Conservation (phyloP, 2,797 vertebrate species). For the Hephaestus fuliginosus region DNA sequence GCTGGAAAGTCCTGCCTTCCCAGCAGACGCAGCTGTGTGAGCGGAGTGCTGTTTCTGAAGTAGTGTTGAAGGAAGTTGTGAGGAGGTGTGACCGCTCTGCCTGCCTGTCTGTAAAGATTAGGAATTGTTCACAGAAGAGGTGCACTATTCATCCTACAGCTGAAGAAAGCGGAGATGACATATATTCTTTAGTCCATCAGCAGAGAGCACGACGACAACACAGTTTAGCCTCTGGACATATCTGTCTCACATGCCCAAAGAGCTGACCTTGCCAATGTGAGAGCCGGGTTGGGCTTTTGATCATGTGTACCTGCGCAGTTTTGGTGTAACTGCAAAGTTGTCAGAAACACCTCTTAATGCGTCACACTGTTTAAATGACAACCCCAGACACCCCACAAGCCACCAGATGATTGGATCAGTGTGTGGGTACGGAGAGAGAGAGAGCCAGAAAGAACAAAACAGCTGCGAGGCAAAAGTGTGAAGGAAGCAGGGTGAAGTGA, state of each 20-base stretch:
- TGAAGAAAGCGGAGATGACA: conserved; percentile 10
- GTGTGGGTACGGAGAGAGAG: not conserved
- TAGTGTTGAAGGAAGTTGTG: conserved; percentile 45
- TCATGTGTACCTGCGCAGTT: conserved; percentile 21
- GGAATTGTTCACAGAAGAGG: conserved; percentile 6
- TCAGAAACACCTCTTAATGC: conserved; percentile 25
- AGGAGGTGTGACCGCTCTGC: conserved; percentile 4
- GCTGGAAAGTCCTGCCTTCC: conserved; percentile 1
- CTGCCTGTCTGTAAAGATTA: not conserved
- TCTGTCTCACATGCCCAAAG: conserved; percentile 13
- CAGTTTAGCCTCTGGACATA: conserved; percentile 1
- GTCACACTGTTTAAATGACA: conserved; percentile 10
- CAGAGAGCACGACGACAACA: not conserved
- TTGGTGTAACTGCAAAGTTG: conserved; percentile 25
- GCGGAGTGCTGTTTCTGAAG: conserved; percentile 18
- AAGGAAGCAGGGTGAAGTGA: conserved; percentile 7
- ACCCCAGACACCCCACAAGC: conserved; percentile 1
- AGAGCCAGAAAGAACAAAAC: conserved; percentile 1
- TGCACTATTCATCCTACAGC: not conserved
- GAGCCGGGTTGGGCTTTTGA: conserved; percentile 39
- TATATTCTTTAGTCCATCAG: not conserved
- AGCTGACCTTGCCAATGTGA: conserved; percentile 61
- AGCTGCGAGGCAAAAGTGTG: conserved; percentile 28
- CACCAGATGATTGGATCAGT: not conserved
- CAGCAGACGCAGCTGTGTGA: conserved; percentile 13